A percentile compares a stretch with the other conserved stretches of the same genome.
Evolutionary conservation across 2,888 invertebrate genomes (phyloP).

Genomic region (Emesis furor): DNA sequence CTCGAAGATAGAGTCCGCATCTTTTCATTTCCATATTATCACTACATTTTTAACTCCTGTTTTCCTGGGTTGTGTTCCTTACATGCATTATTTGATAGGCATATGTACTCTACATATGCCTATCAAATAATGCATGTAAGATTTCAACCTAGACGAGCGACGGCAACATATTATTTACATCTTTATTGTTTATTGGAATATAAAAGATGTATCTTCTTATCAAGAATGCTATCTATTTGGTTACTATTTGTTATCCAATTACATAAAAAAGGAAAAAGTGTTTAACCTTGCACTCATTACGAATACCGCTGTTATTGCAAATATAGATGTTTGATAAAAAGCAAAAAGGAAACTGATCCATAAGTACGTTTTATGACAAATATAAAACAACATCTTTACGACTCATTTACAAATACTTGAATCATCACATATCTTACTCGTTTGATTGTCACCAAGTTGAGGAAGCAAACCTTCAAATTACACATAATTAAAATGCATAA

Average conservation of each 20-base stretch:
- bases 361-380: background rate
- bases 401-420: slow-evolving; percentile 6
- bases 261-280: background rate
- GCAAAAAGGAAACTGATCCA: slow-evolving; percentile 10
- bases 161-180: too few species aligned
- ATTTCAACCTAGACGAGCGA: too few species aligned
- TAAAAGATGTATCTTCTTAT: background rate
- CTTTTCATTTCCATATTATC: too few species aligned
- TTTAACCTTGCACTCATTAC: slow-evolving; percentile 8
- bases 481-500: slow-evolving; percentile 57
- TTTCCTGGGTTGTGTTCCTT: too few species aligned
- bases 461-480: slow-evolving; percentile 40
- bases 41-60: too few species aligned
- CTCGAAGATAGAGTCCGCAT: too few species aligned
- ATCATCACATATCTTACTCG: slow-evolving; percentile 20
- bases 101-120: too few species aligned
- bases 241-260: background rate
- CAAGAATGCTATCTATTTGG: background rate
- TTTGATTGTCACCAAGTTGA: slow-evolving; percentile 27
- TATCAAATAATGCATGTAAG: too few species aligned
- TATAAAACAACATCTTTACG: background rate
- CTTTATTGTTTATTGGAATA: too few species aligned
- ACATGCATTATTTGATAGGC: too few species aligned
- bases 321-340: slow-evolving; percentile 2
- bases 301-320: background rate